Evolutionary conservation across 2,888 invertebrate genomes (phyloP), one percentile per base, ranked within the genome.

Genomic region (Aromia moschata): DNA sequence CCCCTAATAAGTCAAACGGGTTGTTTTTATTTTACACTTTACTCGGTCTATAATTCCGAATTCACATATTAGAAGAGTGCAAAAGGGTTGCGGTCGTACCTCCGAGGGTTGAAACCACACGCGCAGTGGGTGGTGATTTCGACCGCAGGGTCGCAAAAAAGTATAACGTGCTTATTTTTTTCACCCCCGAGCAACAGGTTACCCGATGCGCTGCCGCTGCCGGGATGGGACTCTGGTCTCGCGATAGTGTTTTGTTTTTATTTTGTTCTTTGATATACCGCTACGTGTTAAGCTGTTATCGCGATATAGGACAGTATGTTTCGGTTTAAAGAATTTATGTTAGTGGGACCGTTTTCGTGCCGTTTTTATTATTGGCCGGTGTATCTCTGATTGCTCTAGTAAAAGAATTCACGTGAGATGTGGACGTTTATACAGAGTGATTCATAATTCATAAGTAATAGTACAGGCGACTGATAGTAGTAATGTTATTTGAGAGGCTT

Each of bases 111-210:
- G 49, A 41, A 56, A 56, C 36, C 55, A 64, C 65, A 60, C 70
- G 54, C 68, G 54, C 68, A 58, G 70, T 69, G 69, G 72, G 71
- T 69, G 71, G 70, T 67, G 68, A 68, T 69, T 70, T 61, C 67
- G 60, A 64, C 67, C 70, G 66, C 70, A 70, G 67, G 68, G 68
- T 68, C 66, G 65, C 70, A 62, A 66, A 69, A 65, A 69, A 68
- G 67, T 66, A 67, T 70, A 70, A 67, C 69, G 67, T 68, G 70
- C 64, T 69, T 63, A 68, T 70, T 70, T 71, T 70, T 65, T 62
- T 59, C n/a, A n/a, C 45, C 56, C 63, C 63, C 62, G 45, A 62
- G 71, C 72, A 72, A 72, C 72, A 72, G 72, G 72, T 72, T 70
- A 67, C 57, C 37, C 49, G 46, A 52, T 57, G 30, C 47, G 51